Evolutionary conservation across 1,140 invertebrate species (phyloP), one percentile per base, ranked within the genome.

Genomic region (Rhagoletis pomonella): DNA sequence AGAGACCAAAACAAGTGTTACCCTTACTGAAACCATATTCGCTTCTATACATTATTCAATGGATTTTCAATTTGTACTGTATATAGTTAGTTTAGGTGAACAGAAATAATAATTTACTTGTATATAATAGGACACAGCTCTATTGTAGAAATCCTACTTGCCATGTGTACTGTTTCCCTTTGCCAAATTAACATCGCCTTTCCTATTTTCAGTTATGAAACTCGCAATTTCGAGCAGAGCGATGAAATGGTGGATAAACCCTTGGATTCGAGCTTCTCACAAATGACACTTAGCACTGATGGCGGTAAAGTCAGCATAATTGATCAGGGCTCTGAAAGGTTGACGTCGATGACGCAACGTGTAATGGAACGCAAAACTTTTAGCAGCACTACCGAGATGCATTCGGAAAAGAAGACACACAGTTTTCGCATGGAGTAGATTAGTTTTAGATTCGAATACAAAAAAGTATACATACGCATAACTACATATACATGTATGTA

Each of bases 301-400:
- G 91, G 90, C 19, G 91, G 91, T 77, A 93, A 92, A 88, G 73
- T 93, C 5, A 91, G 90, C 89, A 89, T 92, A 84, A 89, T 92
- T 19, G 92, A 93, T 88, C 90, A 90, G 42, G 91, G 92, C 42
- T 92, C 91, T 1, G 89, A 91, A 86, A 89, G 92, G 17, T 89
- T 93, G 50, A 89, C 90, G 58, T 94, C 94, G 3, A 93, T 93
- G 90, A 94, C 93, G 42, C 94, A 94, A 88, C 94, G 94, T 65
- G 93, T 94, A 39, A 94, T 94, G 87, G 94, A 94, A 88, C 94
- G 94, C 84, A 94, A 94, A 89, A 94, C 94, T 14, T 92, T 94
- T 14, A 94, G 94, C 0, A 94, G 91, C 88, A 94, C 94, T 12
- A 94, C 93, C 59, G 94, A 94, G 60, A 94, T 93, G 88, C 93